Conservation (phyloP, 1,140 invertebrate species). For the Planococcus citri region DNA sequence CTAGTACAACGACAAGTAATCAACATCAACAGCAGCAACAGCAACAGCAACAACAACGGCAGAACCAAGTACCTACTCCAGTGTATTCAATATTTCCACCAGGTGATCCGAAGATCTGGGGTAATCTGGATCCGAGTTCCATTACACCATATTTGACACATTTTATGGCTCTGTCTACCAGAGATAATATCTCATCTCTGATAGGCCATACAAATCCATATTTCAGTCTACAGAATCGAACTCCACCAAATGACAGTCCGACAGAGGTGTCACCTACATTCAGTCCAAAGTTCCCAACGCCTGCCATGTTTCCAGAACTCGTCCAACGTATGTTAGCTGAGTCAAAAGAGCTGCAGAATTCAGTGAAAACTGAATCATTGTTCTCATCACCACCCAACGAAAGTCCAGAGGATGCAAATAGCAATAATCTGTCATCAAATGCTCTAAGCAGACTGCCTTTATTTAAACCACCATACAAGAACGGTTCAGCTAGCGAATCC, state of each 20-base stretch:
- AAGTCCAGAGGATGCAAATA: not conserved
- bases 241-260: constrained; percentile 18
- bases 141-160: constrained; percentile 45
- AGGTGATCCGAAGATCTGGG: constrained; percentile 32
- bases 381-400: constrained; percentile 10
- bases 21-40: not conserved
- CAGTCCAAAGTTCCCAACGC: constrained; percentile 10
- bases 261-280: not conserved
- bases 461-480: not conserved
- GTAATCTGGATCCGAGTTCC: constrained; percentile 41
- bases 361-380: not conserved
- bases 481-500: not conserved
- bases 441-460: not conserved
- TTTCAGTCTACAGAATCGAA: constrained; percentile 21
- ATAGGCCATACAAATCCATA: constrained; percentile 3
- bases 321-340: constrained; percentile 39
- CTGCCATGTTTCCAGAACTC: constrained; percentile 44
- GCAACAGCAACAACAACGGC: not conserved
- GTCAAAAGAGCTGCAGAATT: constrained; percentile 32
- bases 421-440: constrained; percentile 2
- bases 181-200: not conserved
- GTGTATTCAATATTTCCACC: constrained; percentile 24
- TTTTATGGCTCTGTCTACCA: not conserved
- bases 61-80: constrained; percentile 16
- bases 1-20: no score